Conservation (phyloP, 2,888 invertebrate species). For the Xanthorhoe spadicearia region DNA sequence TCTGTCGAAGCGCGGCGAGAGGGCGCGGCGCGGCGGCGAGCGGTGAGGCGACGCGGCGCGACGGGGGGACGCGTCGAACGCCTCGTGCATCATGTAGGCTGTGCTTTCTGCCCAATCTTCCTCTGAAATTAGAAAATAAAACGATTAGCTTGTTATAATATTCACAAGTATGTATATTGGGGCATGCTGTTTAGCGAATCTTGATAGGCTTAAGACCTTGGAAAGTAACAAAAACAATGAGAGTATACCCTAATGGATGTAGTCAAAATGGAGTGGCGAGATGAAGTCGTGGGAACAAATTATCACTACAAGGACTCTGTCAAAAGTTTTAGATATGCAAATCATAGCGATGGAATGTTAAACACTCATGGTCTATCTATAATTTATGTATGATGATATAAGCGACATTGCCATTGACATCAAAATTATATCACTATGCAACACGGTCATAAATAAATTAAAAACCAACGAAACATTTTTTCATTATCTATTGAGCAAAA, state of each 20-base stretch:
- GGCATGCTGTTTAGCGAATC: no score
- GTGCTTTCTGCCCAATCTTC: slow-evolving; percentile 90
- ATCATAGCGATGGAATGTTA: slow-evolving; percentile 12
- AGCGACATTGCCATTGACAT: slow-evolving; percentile 44
- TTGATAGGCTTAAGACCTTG: background rate
- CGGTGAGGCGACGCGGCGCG: slow-evolving; percentile 65
- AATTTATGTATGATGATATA: slow-evolving; percentile 36
- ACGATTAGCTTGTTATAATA: background rate
- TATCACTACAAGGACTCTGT: background rate
- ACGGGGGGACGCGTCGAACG: slow-evolving; percentile 79
- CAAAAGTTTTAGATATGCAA: slow-evolving; percentile 6
- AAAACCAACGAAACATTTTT: slow-evolving; percentile 27
- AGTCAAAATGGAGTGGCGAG: background rate
- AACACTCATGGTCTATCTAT: background rate
- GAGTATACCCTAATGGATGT: background rate
- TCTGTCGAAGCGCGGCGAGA: slow-evolving; percentile 64
- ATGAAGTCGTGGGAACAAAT: background rate
- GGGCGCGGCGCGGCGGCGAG: slow-evolving; percentile 56
- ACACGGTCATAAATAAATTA: slow-evolving; percentile 25
- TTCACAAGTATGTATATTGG: background rate
- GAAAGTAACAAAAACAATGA: background rate
- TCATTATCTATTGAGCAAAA: slow-evolving; percentile 34
- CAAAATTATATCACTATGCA: slow-evolving; percentile 33
- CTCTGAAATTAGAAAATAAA: slow-evolving; percentile 81
- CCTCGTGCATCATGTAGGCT: slow-evolving; percentile 86